Evolutionary conservation across 2,888 invertebrate genomes (phyloP), one percentile per base, ranked within the genome.

Genomic region (Zhuqinia jingwanae): DNA sequence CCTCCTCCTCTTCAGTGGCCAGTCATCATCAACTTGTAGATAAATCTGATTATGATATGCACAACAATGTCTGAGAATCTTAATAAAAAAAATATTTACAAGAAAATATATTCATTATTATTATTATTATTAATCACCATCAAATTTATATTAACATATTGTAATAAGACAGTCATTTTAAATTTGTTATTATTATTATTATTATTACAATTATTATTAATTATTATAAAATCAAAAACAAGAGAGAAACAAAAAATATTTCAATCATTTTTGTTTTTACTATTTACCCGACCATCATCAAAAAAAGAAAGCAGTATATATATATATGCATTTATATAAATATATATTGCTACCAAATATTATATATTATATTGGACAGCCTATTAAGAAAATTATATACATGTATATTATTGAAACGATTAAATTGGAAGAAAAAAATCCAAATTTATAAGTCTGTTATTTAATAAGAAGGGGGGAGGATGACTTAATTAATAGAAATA

Each of bases 1-100:
- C 73, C 58, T 27, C 83, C 45, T 85, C 84, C 63, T 75, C 85
- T 22, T 73, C 80, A 42, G 75, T 53, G 85, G 86, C 86, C 81
- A 86, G 86, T 86, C 86, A 81, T 77, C 83, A 83, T 65, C 63
- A 42, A 42, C 25, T 25, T 20, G 22, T 22, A 63, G 63, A 75
- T 50, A 82, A 82, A 75, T 75, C 45, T 75, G 75, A 82, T 30
- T 75, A 73, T 3, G 75, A 75, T 58, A 82, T 82, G 82, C 82
- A 82, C 27, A 82, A 75, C 56, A 80, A 80, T 75, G 82, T 82
- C 58, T 73, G 82, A 75, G 17, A 73, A 68, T 56, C 45, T 63
- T 27, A 78, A 15, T 1, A 63, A 30, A 58, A 77, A 22, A 13
- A 63, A 22, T 30, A 47, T 78, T 78, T 75, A 56, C 22, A 76